Evolutionary conservation across 2,888 invertebrate genomes (phyloP).

Genomic region (Leucophenga montana): DNA sequence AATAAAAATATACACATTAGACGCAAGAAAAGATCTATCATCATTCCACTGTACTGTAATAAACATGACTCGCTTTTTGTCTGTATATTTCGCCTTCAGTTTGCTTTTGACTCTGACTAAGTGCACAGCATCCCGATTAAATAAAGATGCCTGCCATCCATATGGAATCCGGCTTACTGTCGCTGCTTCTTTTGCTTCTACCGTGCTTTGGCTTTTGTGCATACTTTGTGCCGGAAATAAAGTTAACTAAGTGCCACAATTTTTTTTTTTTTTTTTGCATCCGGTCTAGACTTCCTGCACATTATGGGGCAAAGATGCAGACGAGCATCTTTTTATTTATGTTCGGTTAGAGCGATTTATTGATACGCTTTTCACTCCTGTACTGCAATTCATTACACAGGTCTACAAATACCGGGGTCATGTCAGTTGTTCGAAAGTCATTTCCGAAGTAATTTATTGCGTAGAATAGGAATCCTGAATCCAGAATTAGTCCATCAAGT

Average conservation of each 20-base stretch:
- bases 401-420: too few relatives aligned
- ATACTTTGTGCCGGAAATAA: constrained; percentile 32
- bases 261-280: constrained; percentile 36
- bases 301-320: too few relatives aligned
- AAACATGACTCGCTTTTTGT: too few relatives aligned
- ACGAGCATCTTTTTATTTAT: too few relatives aligned
- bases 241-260: constrained; percentile 47
- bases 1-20: background rate
- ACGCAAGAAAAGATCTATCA: background rate
- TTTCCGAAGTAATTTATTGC: too few relatives aligned
- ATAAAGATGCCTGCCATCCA: background rate
- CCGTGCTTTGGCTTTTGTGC: background rate
- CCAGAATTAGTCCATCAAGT: too few relatives aligned
- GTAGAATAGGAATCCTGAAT: too few relatives aligned
- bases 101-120: background rate
- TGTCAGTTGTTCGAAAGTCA: too few relatives aligned
- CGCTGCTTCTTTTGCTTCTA: background rate
- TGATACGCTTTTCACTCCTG: too few relatives aligned
- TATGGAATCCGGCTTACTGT: background rate
- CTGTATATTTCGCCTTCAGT: too few relatives aligned
- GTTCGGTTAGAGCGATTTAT: too few relatives aligned
- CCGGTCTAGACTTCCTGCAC: constrained; percentile 63
- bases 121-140: background rate
- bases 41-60: background rate
- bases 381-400: too few relatives aligned